These are phyloP conservation scores for Linnaemya vulpina DNA, from an alignment of 2,888 invertebrate species.

Conservation along the genomic window DNA sequence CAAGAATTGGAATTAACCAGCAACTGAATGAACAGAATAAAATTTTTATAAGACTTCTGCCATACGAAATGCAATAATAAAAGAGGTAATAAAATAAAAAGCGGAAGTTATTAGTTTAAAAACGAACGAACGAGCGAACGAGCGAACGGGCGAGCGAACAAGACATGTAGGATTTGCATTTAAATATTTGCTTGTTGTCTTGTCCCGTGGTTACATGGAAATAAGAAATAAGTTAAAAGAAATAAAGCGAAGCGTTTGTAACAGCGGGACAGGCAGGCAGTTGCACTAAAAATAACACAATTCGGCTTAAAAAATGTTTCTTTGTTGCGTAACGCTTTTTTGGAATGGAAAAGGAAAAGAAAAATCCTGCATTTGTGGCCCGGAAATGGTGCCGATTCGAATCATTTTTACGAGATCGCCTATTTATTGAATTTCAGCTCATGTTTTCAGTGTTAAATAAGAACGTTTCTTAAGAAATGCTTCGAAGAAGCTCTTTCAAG, in stretches of 20 bases:
- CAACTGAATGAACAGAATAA: constrained; percentile 23
- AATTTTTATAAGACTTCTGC: constrained; percentile 51
- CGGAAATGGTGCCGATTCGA: no score
- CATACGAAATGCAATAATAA: constrained; percentile 21
- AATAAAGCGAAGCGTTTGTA: constrained; percentile 34
- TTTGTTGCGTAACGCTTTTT: no score
- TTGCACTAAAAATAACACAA: not conserved
- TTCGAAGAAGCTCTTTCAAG: no score
- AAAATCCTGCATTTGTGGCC: no score
- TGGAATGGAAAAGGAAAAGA: no score
- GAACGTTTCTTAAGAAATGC: no score
- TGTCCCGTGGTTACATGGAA: constrained; percentile 6
- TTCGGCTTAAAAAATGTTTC: no score
- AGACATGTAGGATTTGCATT: constrained; percentile 58
- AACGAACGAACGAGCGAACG: no score
- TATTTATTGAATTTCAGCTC: no score
- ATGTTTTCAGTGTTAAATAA: no score
- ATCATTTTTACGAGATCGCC: no score
- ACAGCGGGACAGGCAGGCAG: not conserved
- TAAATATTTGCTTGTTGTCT: constrained; percentile 13
- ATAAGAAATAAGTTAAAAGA: not conserved
- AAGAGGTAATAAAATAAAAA: constrained; percentile 66
- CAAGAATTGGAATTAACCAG: constrained; percentile 33
- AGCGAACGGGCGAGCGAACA: constrained; percentile 34
- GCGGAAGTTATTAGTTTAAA: constrained; percentile 71